Evolutionary conservation across 2,113 vertebrate species (phyloP).

Genomic region (Gopherus flavomarginatus): DNA sequence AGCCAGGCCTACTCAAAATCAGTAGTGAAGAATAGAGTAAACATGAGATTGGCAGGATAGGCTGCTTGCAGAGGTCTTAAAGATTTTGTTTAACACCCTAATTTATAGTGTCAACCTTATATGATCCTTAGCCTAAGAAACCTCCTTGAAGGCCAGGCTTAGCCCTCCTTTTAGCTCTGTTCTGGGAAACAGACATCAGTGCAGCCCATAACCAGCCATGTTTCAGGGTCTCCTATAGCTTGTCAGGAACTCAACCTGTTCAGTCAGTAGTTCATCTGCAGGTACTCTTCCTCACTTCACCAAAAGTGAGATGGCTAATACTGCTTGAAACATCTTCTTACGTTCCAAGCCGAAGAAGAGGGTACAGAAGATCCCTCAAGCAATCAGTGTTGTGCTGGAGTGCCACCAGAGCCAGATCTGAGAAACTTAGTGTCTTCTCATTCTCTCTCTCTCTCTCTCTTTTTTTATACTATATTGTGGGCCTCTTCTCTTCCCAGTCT

Average conservation of each 20-base stretch:
- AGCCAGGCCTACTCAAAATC: not conserved
- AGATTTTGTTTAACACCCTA: not conserved
- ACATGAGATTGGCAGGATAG: not conserved
- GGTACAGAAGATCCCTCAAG: not conserved
- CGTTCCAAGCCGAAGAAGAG: too few species aligned
- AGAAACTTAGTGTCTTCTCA: not conserved
- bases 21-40: not conserved
- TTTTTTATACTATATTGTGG: not conserved
- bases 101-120: not conserved
- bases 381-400: not conserved
- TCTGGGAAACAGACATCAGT: not conserved
- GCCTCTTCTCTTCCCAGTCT: not conserved
- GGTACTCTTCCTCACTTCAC: not conserved
- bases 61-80: not conserved
- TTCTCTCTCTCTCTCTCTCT: too few species aligned
- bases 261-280: too few species aligned
- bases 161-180: not conserved
- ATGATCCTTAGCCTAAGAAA: not conserved
- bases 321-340: too few species aligned
- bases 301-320: too few species aligned
- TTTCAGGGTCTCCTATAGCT: not conserved
- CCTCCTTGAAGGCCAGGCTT: not conserved
- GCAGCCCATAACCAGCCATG: not conserved
- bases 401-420: not conserved
- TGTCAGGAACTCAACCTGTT: not conserved